These are phyloP conservation scores for Drosophila miranda DNA, from an alignment of 1,140 invertebrate genomes.

Conservation along the genomic window DNA sequence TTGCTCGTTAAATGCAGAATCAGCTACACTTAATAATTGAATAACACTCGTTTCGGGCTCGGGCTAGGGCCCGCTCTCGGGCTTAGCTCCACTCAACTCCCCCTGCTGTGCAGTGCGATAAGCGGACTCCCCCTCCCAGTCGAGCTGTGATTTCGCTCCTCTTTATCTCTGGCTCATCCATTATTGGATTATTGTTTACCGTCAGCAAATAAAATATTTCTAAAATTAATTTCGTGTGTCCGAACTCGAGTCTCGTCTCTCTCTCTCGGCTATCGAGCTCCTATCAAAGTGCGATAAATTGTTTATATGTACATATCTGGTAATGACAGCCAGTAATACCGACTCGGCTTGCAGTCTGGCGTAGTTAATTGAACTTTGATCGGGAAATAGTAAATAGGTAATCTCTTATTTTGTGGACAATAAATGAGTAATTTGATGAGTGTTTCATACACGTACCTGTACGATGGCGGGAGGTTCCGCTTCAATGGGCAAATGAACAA, in stretches of 20 bases:
- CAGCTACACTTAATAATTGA: slow-evolving; percentile 67
- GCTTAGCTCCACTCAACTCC: slow-evolving; percentile 32
- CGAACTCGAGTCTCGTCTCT: not conserved
- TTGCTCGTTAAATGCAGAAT: slow-evolving; percentile 69
- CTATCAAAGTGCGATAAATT: slow-evolving; percentile 37
- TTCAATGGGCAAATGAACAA: not conserved
- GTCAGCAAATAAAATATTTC: slow-evolving; percentile 47
- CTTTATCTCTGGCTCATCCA: slow-evolving; percentile 9
- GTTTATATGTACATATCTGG: slow-evolving; percentile 14
- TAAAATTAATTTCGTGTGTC: slow-evolving; percentile 52
- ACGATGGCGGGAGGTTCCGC: not conserved
- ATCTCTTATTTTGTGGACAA: slow-evolving; percentile 12
- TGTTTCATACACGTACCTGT: not conserved
- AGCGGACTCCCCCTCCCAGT: slow-evolving; percentile 12
- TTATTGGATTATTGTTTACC: slow-evolving; percentile 47
- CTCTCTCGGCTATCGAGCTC: slow-evolving; percentile 30
- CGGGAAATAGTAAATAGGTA: slow-evolving; percentile 40
- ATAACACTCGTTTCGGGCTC: slow-evolving; percentile 43
- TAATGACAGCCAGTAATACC: slow-evolving; percentile 16
- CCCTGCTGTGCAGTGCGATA: slow-evolving; percentile 54
- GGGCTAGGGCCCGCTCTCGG: too few species aligned
- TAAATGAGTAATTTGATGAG: slow-evolving; percentile 40
- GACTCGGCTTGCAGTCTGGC: slow-evolving; percentile 20
- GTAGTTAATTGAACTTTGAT: slow-evolving; percentile 58
- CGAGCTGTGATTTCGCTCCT: not conserved